Conservation (phyloP, 2,888 invertebrate genomes). For the Lycia hirtaria region DNA sequence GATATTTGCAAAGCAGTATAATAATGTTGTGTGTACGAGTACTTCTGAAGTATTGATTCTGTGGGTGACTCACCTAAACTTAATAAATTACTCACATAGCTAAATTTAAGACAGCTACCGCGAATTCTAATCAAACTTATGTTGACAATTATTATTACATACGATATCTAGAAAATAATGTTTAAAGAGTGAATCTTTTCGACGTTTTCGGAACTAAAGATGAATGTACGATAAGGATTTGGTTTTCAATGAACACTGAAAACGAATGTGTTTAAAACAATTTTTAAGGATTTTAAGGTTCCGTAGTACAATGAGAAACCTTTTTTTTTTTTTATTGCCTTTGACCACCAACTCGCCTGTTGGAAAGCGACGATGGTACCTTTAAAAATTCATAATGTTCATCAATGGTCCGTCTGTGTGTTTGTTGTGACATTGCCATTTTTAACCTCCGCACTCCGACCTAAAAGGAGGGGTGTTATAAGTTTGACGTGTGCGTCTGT, state of each 20-base stretch:
- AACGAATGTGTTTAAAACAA: background rate
- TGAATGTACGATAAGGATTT: background rate
- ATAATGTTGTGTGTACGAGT: background rate
- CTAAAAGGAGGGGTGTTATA: too few relatives aligned
- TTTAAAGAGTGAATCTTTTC: background rate
- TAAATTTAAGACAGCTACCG: background rate
- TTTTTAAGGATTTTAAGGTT: too few relatives aligned
- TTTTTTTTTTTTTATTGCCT: background rate
- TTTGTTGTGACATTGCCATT: too few relatives aligned
- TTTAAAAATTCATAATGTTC: too few relatives aligned
- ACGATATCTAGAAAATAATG: background rate
- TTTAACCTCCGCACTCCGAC: too few relatives aligned
- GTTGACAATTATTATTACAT: background rate
- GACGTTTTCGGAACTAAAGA: background rate
- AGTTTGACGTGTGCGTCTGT: too few relatives aligned
- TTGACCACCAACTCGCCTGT: too few relatives aligned
- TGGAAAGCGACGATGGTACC: too few relatives aligned
- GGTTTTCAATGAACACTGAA: background rate
- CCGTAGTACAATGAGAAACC: too few relatives aligned
- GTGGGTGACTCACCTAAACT: conserved; percentile 12
- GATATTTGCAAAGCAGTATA: background rate
- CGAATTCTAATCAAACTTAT: background rate
- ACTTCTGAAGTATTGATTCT: conserved; percentile 7
- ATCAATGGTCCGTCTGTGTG: too few relatives aligned
- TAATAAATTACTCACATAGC: conserved; percentile 1